Conservation (phyloP, 1,140 invertebrate species). For the Drosophila orena region DNA sequence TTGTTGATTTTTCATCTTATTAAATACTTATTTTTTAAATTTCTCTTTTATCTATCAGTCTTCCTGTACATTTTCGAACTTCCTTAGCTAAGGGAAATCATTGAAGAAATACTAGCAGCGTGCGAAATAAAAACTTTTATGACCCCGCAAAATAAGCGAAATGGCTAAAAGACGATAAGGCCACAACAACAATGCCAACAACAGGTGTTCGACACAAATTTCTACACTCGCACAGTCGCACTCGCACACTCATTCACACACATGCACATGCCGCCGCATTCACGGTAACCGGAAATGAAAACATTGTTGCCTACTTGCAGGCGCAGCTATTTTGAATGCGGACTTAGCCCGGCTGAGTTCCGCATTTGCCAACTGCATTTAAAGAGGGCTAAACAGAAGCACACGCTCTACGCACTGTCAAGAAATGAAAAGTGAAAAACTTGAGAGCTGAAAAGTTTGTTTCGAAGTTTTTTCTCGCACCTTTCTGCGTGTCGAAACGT, state of each 20-base stretch:
- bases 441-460: conserved; percentile 68
- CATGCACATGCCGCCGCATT: not conserved
- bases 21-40: no score
- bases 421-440: conserved; percentile 70
- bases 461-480: conserved; percentile 56
- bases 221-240: conserved; percentile 4
- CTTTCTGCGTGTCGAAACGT: conserved; percentile 35
- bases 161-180: conserved; percentile 37
- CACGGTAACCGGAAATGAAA: conserved; percentile 23
- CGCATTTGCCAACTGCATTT: conserved; percentile 49
- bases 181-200: conserved; percentile 55
- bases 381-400: conserved; percentile 20
- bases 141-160: conserved; percentile 34
- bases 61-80: not conserved
- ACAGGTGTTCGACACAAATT: conserved; percentile 72
- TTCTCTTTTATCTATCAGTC: no score
- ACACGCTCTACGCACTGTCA: conserved; percentile 8
- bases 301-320: conserved; percentile 58
- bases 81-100: conserved; percentile 2
- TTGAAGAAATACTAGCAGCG: conserved; percentile 11
- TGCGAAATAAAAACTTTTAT: conserved; percentile 35
- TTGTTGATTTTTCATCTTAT: no score
- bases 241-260: not conserved
- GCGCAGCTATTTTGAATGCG: conserved; percentile 38
- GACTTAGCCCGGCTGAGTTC: conserved; percentile 11